phyloP scores from a whole-genome alignment of 1,140 invertebrate genomes.

The Oncopodura yosiiana region DNA sequence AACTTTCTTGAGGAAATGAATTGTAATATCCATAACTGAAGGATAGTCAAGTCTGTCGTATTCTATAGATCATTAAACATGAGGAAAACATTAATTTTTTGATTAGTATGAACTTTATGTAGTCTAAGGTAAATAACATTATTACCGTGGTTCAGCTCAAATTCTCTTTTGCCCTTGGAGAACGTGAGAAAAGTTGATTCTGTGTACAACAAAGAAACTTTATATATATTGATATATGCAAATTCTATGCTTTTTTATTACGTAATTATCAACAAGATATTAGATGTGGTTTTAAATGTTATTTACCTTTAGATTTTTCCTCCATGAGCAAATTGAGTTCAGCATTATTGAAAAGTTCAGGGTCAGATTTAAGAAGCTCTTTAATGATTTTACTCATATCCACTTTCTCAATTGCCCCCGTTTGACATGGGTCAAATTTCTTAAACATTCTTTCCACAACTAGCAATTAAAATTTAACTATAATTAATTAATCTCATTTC shows the following conservation, averaged over 20 bases:
- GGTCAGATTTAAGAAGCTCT: slow-evolving; percentile 17
- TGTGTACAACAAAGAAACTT: background rate
- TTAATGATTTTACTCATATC: slow-evolving; percentile 17
- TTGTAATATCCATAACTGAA: slow-evolving; percentile 18
- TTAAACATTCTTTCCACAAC: slow-evolving; percentile 14
- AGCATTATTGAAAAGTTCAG: slow-evolving; percentile 8
- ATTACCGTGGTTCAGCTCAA: slow-evolving; percentile 10
- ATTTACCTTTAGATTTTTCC: slow-evolving; percentile 14
- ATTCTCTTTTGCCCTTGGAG: slow-evolving; percentile 5
- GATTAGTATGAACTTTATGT: slow-evolving; percentile 2
- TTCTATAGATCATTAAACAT: slow-evolving; percentile 1
- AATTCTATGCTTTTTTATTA: too few relatives aligned
- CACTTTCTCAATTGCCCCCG: slow-evolving; percentile 12
- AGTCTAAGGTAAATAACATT: background rate
- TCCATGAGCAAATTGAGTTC: slow-evolving; percentile 12
- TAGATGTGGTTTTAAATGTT: background rate
- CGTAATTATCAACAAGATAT: too few relatives aligned
- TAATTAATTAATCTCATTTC: background rate
- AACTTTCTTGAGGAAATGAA: slow-evolving; percentile 20
- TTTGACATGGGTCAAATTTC: slow-evolving; percentile 10
- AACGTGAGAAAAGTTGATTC: slow-evolving; percentile 9
- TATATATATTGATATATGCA: background rate
- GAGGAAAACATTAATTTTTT: background rate
- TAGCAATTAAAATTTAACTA: background rate
- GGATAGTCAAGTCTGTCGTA: slow-evolving; percentile 19